Conservation (phyloP, 30 jellyfish, hydroid and myxozoan species). For the Rhopilema esculentum region DNA sequence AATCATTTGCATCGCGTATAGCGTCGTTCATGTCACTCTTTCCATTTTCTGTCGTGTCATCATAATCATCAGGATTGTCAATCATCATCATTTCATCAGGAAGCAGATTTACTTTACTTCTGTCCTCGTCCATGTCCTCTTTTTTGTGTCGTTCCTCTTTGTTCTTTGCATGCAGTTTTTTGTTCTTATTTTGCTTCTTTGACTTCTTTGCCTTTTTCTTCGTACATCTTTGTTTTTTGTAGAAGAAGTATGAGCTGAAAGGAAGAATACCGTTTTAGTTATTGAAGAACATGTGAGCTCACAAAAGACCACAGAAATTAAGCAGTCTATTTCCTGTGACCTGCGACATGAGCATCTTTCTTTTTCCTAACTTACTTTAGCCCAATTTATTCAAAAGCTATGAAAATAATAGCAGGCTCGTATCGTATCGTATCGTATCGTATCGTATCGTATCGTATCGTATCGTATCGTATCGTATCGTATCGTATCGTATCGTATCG, state of each 20-base stretch:
- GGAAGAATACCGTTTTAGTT: neutral
- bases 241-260: conserved; percentile 31
- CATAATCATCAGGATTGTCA: neutral
- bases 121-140: conserved; percentile 12
- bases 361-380: too few species aligned
- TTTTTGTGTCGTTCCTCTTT: neutral
- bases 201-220: conserved; percentile 17
- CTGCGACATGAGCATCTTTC: too few species aligned
- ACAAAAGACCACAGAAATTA: neutral
- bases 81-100: neutral
- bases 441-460: conserved; percentile 20
- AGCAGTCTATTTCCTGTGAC: too few species aligned
- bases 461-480: conserved; percentile 10
- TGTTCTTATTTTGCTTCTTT: neutral
- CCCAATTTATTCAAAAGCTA: too few species aligned
- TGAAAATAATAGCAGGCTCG: too few species aligned
- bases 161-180: neutral
- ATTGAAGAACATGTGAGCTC: neutral
- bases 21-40: neutral
- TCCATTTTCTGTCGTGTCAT: neutral
- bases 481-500: conserved; percentile 11
- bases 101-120: neutral
- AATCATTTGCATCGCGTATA: neutral
- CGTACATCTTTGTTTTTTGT: conserved; percentile 8
- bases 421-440: neutral